Evolutionary conservation across 2,888 invertebrate genomes (phyloP), one percentile per base, ranked within the genome.

Genomic region (Drosophila greeni): DNA sequence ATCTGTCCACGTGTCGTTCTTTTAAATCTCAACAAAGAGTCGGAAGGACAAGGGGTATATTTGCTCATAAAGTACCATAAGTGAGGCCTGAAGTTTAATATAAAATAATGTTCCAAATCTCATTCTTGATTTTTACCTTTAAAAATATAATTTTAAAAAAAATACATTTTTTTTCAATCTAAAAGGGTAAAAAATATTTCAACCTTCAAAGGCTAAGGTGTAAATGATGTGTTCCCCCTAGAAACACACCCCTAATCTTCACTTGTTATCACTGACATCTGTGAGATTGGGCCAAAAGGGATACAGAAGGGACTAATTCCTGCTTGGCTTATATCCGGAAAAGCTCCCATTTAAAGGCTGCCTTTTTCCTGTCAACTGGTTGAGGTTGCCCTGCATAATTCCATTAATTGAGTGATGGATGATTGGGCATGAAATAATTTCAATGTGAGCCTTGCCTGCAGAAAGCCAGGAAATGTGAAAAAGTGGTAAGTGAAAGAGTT

Each of bases 331-430:
- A 20, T 24, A 61, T 31, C 40, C 14, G 29, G n/a, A 39, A 65
- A 26, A 14, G 12, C 26, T 18, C 20, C n/a, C 18, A 9, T 37
- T 34, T 40, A 12, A 34, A 29, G 14, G n/a, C 23, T 14, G 34
- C 11, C 42, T 59, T 49, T 49, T 47, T 36, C 42, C 48, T 74
- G 69, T 70, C 76, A 62, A 48, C 40, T 54, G 52, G 47, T 49
- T 75, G 67, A 68, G 77, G 61, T 49, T 42, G 23, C 40, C 61
- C 23, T 74, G 72, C 66, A 76, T 76, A 82, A 77, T 74, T 58
- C 55, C 70, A 65, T 70, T 82, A 82, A 78, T 85, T 80, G 72
- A 85, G 60, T 80, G 85, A 85, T 85, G 82, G 64, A 54, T 66
- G 64, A 54, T 56, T 47, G 54, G 57, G 52, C 31, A 72, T 80